These are phyloP conservation scores for Pempheris klunzingeri DNA, from an alignment of 2,797 vertebrate species.

Conservation along the genomic window DNA sequence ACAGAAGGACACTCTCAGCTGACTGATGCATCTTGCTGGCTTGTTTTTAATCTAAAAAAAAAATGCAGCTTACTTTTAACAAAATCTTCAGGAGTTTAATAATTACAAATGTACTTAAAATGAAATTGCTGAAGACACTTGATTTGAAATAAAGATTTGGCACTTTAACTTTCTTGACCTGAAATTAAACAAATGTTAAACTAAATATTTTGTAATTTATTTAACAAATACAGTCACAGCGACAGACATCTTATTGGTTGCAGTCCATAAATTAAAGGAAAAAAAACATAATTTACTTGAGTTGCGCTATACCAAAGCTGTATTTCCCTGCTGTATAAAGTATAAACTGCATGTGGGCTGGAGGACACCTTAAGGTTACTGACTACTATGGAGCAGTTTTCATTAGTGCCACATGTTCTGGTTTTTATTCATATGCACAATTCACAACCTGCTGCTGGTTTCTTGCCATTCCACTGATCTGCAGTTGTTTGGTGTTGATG, in stretches of 20 bases:
- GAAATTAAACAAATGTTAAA: conserved; percentile 38
- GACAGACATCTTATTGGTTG: neutral
- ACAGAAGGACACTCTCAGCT: neutral
- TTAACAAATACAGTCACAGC: neutral
- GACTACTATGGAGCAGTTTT: neutral
- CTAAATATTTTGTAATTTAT: conserved; percentile 21
- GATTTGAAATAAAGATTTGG: conserved; percentile 51
- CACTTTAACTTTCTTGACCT: conserved; percentile 48
- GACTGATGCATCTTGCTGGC: neutral
- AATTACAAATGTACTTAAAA: neutral
- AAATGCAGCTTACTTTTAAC: conserved; percentile 58
- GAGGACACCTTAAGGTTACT: neutral
- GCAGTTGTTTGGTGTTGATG: neutral
- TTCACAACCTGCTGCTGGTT: neutral
- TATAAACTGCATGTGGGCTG: neutral
- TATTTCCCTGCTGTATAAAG: neutral
- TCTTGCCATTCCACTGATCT: neutral
- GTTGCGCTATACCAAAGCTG: neutral
- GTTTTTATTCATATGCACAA: neutral
- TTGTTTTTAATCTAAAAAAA: conserved; percentile 44
- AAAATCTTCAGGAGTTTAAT: conserved; percentile 39
- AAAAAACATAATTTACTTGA: neutral
- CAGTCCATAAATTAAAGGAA: conserved; percentile 5
- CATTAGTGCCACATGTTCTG: neutral
- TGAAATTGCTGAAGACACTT: neutral